Evolutionary conservation across 1,140 invertebrate genomes (phyloP), one percentile per base, ranked within the genome.

Genomic region (Diabrotica virgifera): DNA sequence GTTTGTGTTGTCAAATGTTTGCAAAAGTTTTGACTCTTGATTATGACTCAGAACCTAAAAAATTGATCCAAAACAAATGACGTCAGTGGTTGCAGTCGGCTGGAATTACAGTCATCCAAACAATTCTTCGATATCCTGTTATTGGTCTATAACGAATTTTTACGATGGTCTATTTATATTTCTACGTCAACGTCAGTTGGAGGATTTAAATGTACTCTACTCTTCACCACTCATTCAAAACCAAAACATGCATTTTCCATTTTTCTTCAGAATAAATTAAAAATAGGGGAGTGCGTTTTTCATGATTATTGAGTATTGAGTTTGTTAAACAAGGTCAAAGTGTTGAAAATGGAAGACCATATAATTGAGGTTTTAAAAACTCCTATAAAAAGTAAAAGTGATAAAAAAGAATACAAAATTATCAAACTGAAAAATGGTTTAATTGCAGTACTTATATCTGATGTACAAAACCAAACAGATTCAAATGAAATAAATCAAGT

Each of bases 351-450:
- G 24, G 24, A 24, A 24, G 24, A 24, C 24, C 24, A 24, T 24
- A 24, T 24, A 24, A 4, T 24, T 24, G 24, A 24, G 24, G 24
- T 24, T 24, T 24, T 24, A 87, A 71, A 78, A 85, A 10, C 87
- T 86, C 24, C 24, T 24, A 24, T 24, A 24, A 24, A 24, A 24
- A 24, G 24, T 24, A 4, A 24, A 24, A 24, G 24, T 24, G 24
- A 24, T 24, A 24, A 24, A 24, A 24, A 24, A 24, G 24, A 24
- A 24, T 24, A 24, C 65, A 89, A 87, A 77, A 85, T 87, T 13
- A 85, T 91, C 55, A 76, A 80, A 12, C 74, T 91, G 50, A 72
- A 80, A 61, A 91, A 91, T 84, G 89, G 88, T 6, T 76, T 91
- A 61, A 87, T 81, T 56, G 88, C 86, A 3, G 76, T 90, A 12